These are phyloP conservation scores for Nothura maculosa DNA, from an alignment of 2,797 vertebrate species.

Conservation along the genomic window DNA sequence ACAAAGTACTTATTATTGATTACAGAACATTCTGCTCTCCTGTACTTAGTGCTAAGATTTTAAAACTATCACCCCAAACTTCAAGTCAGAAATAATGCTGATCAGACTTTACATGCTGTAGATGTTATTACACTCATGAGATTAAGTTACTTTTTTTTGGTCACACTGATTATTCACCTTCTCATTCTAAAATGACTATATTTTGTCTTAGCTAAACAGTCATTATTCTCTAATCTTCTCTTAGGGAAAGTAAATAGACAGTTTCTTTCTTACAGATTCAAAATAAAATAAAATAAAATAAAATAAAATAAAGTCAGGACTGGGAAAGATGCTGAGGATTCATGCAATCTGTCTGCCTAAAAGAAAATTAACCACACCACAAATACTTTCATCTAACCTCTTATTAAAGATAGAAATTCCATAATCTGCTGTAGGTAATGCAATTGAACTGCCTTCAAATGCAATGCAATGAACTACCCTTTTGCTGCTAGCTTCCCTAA, in stretches of 20 bases:
- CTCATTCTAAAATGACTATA: background rate
- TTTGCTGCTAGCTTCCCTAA: background rate
- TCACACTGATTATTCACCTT: background rate
- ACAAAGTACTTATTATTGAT: background rate
- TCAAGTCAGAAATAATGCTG: background rate
- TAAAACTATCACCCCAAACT: background rate
- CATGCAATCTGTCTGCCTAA: background rate
- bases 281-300: background rate
- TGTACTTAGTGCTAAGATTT: background rate
- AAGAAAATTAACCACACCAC: background rate
- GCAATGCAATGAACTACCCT: background rate
- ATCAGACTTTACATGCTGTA: background rate
- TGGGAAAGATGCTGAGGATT: background rate
- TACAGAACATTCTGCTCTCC: background rate
- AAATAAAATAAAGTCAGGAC: too few species aligned
- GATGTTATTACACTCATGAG: background rate
- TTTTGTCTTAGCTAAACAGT: background rate
- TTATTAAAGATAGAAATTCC: slow-evolving; percentile 12
- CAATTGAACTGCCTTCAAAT: background rate
- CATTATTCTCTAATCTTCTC: background rate
- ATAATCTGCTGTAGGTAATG: background rate
- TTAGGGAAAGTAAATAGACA: background rate
- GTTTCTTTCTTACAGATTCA: background rate
- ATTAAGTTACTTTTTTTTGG: background rate
- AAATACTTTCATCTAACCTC: background rate